phyloP scores from a whole-genome alignment of 1,140 invertebrate species.

The Drosophila asahinai region DNA sequence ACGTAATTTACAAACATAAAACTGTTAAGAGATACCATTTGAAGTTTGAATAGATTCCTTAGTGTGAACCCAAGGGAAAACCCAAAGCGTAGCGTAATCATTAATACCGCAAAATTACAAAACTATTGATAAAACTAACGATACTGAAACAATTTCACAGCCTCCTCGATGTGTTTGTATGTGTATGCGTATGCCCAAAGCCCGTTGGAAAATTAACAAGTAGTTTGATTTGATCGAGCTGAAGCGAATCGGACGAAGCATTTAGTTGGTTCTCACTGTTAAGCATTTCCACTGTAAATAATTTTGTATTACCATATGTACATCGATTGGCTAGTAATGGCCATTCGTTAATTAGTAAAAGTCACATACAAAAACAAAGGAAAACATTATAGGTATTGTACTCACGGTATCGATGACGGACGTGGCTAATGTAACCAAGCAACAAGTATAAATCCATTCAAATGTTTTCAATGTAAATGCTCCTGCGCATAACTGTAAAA shows the following conservation, averaged over 20 bases:
- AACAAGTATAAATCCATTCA: conserved; percentile 50
- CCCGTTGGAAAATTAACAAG: conserved; percentile 11
- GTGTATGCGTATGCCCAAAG: conserved; percentile 50
- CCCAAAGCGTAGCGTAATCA: conserved; percentile 43
- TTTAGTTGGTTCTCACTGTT: conserved; percentile 69
- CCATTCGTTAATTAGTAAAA: conserved; percentile 63
- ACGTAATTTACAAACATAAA: conserved; percentile 48
- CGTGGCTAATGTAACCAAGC: conserved; percentile 22
- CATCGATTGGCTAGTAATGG: conserved; percentile 54
- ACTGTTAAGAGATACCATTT: conserved; percentile 62
- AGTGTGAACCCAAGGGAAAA: conserved; percentile 38
- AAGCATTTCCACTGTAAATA: conserved; percentile 77
- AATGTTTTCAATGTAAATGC: conserved; percentile 75
- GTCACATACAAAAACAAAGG: conserved; percentile 50
- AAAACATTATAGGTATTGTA: conserved; percentile 59
- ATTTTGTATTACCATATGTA: conserved; percentile 68
- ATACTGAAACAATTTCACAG: conserved; percentile 41
- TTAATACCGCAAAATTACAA: conserved; percentile 18
- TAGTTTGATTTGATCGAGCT: conserved; percentile 1
- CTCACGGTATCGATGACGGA: conserved; percentile 32
- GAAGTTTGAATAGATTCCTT: conserved; percentile 72
- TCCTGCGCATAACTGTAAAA: conserved; percentile 68
- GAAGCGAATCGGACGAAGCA: conserved; percentile 15
- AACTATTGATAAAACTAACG: conserved; percentile 22
- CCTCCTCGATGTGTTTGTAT: conserved; percentile 66